Conservation (phyloP, 1,140 invertebrate genomes). For the Drosophila arawakana region DNA sequence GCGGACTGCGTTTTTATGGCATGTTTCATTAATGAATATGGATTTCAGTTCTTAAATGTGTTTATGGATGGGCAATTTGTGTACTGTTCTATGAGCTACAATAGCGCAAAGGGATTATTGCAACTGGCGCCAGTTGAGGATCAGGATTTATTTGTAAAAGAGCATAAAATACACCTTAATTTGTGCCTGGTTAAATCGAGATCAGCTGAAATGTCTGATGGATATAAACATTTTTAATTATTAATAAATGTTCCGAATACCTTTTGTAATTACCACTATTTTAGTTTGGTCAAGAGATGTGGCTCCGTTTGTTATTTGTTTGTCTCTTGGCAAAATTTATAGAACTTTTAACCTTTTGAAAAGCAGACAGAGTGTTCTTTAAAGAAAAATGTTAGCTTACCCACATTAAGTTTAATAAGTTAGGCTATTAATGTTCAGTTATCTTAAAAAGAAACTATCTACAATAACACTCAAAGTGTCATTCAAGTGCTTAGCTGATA, state of each 20-base stretch:
- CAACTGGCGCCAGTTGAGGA: conserved; percentile 17
- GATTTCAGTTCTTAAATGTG: conserved; percentile 18
- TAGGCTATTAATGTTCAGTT: neutral
- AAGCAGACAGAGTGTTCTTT: too few relatives aligned
- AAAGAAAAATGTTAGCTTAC: too few relatives aligned
- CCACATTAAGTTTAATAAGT: too few relatives aligned
- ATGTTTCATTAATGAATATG: conserved; percentile 58
- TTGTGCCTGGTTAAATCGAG: neutral
- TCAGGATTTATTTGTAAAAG: neutral
- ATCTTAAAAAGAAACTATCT: neutral
- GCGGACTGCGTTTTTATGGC: conserved; percentile 42
- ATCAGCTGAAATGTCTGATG: neutral
- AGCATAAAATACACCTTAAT: neutral
- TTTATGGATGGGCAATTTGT: conserved; percentile 21
- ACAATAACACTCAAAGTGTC: neutral
- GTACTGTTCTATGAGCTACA: neutral
- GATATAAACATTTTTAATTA: neutral
- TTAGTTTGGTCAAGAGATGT: too few relatives aligned
- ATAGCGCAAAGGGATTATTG: conserved; percentile 8
- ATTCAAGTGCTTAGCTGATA: neutral
- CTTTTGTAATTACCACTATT: too few relatives aligned
- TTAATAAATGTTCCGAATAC: neutral
- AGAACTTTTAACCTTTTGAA: too few relatives aligned
- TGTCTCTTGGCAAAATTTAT: too few relatives aligned
- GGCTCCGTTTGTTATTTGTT: too few relatives aligned